phyloP scores from a whole-genome alignment of 2,888 invertebrate genomes.

The Drosophila mettleri region DNA sequence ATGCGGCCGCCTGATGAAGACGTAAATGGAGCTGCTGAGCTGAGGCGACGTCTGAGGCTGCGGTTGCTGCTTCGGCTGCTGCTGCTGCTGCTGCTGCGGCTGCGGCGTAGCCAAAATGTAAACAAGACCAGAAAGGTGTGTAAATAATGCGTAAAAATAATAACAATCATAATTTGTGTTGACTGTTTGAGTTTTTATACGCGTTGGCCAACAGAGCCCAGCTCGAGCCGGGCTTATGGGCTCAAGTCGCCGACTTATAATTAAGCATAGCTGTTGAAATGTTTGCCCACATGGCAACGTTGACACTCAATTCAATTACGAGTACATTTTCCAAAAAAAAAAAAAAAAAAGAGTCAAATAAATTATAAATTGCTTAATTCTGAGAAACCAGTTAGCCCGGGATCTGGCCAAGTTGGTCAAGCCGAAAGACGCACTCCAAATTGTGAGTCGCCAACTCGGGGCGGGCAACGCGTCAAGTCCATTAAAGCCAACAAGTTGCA shows the following conservation, averaged over 20 bases:
- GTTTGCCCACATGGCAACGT: constrained; percentile 62
- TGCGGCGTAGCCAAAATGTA: constrained; percentile 47
- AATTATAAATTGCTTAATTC: constrained; percentile 61
- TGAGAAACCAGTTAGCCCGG: constrained; percentile 43
- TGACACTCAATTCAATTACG: constrained; percentile 57
- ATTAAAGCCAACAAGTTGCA: constrained; percentile 69
- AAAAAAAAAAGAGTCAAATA: constrained; percentile 15
- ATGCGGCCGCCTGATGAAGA: constrained; percentile 3
- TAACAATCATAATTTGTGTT: constrained; percentile 76
- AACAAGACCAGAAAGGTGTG: constrained; percentile 76
- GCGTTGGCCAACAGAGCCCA: constrained; percentile 7
- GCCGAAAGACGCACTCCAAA: constrained; percentile 29
- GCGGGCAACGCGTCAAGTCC: constrained; percentile 56
- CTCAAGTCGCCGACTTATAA: constrained; percentile 62
- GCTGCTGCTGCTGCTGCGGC: not conserved
- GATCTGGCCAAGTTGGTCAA: constrained; percentile 33
- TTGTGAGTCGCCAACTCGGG: constrained; percentile 36
- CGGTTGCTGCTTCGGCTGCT: not conserved
- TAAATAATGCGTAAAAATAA: constrained; percentile 80
- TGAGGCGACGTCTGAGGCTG: constrained; percentile 1
- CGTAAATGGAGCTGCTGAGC: not conserved
- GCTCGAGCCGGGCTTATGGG: constrained; percentile 48
- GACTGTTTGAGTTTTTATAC: constrained; percentile 62
- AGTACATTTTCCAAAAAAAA: constrained; percentile 41
- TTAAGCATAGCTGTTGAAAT: constrained; percentile 74